Evolutionary conservation across 1,140 invertebrate species (phyloP).

Genomic region (Globodera ellingtonae): DNA sequence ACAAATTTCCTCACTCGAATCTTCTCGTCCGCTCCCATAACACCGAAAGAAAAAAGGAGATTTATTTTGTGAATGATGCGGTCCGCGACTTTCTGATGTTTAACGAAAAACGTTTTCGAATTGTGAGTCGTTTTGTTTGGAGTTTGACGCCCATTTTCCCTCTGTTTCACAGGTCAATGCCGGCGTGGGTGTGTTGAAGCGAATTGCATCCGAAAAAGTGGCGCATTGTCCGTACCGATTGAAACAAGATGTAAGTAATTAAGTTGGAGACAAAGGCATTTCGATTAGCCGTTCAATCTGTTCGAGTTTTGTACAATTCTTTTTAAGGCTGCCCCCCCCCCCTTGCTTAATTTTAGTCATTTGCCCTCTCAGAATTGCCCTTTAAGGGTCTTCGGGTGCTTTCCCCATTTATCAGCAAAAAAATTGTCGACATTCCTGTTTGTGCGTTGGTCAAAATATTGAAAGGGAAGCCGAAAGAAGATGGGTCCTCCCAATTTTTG

Average conservation of each 20-base stretch:
- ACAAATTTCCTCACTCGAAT: slow-evolving; percentile 52
- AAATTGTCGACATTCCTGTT: slow-evolving; percentile 34
- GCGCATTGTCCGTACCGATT: slow-evolving; percentile 42
- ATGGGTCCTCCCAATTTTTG: slow-evolving; percentile 39
- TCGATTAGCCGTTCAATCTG: background rate
- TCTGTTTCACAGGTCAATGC: slow-evolving; percentile 8
- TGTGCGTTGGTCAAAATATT: slow-evolving; percentile 37
- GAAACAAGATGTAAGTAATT: slow-evolving; percentile 48
- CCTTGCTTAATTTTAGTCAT: slow-evolving; percentile 4
- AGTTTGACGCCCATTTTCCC: background rate
- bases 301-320: background rate
- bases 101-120: slow-evolving; percentile 45
- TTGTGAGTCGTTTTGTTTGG: slow-evolving; percentile 40
- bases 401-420: slow-evolving; percentile 44
- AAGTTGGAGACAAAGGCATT: background rate
- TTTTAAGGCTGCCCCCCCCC: background rate
- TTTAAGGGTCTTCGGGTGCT: slow-evolving; percentile 42
- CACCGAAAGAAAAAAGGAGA: slow-evolving; percentile 51
- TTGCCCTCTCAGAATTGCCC: background rate
- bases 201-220: slow-evolving; percentile 44
- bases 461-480: slow-evolving; percentile 28
- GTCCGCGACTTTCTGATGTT: slow-evolving; percentile 53
- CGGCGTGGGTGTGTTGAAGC: slow-evolving; percentile 34
- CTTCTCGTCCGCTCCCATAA: slow-evolving; percentile 52
- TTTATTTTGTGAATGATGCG: slow-evolving; percentile 61